Percentiles rank a stretch among this genome's conserved stretches.
Evolutionary conservation across 2,113 vertebrate genomes (phyloP).

Genomic region (Bufo gargarizans): DNA sequence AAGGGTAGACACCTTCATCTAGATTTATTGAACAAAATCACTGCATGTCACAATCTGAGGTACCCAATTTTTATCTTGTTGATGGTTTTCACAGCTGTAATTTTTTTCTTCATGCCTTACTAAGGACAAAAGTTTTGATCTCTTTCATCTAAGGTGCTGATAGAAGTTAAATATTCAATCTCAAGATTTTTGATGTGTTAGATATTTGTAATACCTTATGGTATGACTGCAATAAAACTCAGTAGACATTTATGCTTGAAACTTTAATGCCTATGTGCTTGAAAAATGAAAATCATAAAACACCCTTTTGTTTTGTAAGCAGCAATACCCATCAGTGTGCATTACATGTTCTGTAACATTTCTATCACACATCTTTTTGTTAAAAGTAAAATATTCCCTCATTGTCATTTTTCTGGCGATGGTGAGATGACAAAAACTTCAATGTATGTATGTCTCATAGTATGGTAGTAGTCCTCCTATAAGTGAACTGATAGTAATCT

Average conservation of each 20-base stretch:
- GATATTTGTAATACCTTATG: conserved; percentile 56
- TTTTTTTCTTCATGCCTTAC: conserved; percentile 37
- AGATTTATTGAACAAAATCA: conserved; percentile 29
- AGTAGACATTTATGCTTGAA: conserved; percentile 51
- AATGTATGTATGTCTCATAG: no score
- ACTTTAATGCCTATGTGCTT: conserved; percentile 40
- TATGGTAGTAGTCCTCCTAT: no score
- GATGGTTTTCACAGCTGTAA: conserved; percentile 51
- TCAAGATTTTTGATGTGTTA: conserved; percentile 49
- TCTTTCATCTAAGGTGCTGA: conserved; percentile 55
- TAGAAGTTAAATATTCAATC: conserved; percentile 52
- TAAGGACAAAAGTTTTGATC: conserved; percentile 44
- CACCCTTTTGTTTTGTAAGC: conserved; percentile 48
- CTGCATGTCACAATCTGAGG: conserved; percentile 29
- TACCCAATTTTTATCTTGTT: conserved; percentile 41
- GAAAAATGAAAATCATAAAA: conserved; percentile 57
- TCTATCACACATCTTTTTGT: conserved; percentile 32
- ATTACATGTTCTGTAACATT: conserved; percentile 43
- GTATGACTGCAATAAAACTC: conserved; percentile 51
- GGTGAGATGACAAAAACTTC: background rate
- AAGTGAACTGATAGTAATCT: no score
- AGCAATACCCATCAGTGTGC: conserved; percentile 23
- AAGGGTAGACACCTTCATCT: conserved; percentile 13
- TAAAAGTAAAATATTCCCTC: background rate
- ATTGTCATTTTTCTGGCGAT: background rate